These are phyloP conservation scores for Microcaecilia unicolor DNA, from an alignment of 2,797 vertebrate species.

Conservation along the genomic window DNA sequence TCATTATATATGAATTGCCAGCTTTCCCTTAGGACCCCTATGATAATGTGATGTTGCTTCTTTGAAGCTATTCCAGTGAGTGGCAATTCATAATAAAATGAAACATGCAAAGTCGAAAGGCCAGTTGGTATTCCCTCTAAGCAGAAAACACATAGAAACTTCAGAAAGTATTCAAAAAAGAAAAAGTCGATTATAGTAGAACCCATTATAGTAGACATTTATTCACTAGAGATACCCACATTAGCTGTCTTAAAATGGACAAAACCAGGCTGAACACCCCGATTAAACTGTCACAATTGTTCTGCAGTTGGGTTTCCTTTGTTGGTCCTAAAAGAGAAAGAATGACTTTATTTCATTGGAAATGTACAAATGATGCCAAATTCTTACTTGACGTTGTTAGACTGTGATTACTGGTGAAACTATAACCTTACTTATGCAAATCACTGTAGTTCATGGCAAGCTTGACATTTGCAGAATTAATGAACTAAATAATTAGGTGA, in stretches of 20 bases:
- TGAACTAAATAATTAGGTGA: conserved; percentile 96
- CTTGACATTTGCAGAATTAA: conserved; percentile 92
- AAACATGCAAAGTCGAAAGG: conserved; percentile 7
- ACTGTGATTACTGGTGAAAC: conserved; percentile 31
- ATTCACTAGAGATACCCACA: too few species aligned
- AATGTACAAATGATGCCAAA: conserved; percentile 39
- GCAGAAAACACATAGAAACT: too few species aligned
- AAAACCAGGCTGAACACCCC: conserved; percentile 2
- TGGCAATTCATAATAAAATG: conserved; percentile 23
- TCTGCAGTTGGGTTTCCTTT: conserved; percentile 13
- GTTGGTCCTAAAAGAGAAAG: not conserved
- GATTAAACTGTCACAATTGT: conserved; percentile 4
- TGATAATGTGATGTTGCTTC: conserved; percentile 19
- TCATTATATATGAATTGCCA: conserved; percentile 16
- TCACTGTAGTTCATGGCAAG: conserved; percentile 70
- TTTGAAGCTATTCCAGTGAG: conserved; percentile 8
- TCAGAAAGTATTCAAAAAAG: conserved; percentile 17
- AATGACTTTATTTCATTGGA: conserved; percentile 16
- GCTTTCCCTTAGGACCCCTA: conserved; percentile 7
- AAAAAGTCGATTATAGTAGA: conserved; percentile 5
- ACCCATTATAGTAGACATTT: not conserved
- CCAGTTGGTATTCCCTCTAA: conserved; percentile 12
- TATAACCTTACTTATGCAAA: conserved; percentile 73
- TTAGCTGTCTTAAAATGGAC: conserved; percentile 2
- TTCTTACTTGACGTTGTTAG: conserved; percentile 38